Conservation (phyloP, 2,797 vertebrate genomes). For the Rhynchonycteris naso region DNA sequence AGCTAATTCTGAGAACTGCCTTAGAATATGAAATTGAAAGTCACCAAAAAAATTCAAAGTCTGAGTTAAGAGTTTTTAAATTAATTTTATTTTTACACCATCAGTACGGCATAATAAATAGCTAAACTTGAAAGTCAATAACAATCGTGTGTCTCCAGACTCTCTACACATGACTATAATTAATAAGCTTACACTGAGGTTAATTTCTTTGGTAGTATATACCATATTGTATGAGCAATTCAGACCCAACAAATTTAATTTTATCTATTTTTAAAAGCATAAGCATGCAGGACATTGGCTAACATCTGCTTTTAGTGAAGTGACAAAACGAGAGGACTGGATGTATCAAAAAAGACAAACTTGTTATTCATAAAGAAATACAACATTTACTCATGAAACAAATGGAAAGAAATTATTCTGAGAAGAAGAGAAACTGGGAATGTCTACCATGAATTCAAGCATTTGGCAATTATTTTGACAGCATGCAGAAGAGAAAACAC, state of each 20-base stretch:
- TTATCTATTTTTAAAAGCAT: not conserved
- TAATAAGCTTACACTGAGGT: not conserved
- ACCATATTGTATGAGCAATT: not conserved
- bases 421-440: not conserved
- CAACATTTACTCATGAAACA: not conserved
- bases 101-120: not conserved
- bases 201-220: not conserved
- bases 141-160: not conserved
- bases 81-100: not conserved
- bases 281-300: not conserved
- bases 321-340: constrained; percentile 57
- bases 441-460: not conserved
- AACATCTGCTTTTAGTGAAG: constrained; percentile 41
- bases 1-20: not conserved
- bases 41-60: not conserved
- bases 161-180: not conserved
- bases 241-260: not conserved
- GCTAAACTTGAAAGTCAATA: not conserved
- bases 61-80: not conserved
- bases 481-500: not conserved
- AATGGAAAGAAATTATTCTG: not conserved
- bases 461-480: not conserved
- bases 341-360: constrained; percentile 46
- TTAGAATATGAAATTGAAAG: not conserved
- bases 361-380: not conserved